Evolutionary conservation across 92 coral and sea anemone genomes (phyloP), one percentile per base, ranked within the genome.

Genomic region (Actinostola sp.): DNA sequence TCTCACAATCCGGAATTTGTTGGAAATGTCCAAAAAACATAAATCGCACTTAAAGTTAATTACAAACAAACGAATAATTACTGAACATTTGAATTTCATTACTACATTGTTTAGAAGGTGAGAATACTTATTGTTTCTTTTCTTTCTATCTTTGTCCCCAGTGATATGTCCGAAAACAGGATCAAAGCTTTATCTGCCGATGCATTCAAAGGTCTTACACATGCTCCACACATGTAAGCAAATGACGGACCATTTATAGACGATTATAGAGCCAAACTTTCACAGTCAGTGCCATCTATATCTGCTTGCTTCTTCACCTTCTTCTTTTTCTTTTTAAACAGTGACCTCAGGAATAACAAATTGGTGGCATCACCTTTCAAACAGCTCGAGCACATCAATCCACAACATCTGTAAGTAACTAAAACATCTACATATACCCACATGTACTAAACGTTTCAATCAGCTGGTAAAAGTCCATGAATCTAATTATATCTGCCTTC

Each of bases 171-270:
- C 1, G 8, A 66, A 20, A 90, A 90, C 81, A 82, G 64, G 34
- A 86, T 90, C 67, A 77, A 76, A 51, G 83, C 97, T n/a, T 70
- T 90, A 17, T 75, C 85, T 48, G 87, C 73, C 16, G 89, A 90
- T 53, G 85, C 97, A 23, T 87, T 90, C 13, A 73, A 63, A 28
- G 97, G 90, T 26, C 87, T 87, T 36, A 44, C 39, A 26, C 2
- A n/a, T 10, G 17, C 59, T 21, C 30, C 42, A 24, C 52, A 56
- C 20, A 46, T 89, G 96, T 89, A 70, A 77, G 96, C 72, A 8
- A 24, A 42, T 85, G 94, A 89, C 75, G 42, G 42, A 4, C 11
- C 42, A 36, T 36, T 36, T 4, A 36, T n/a, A n/a, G n/a, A n/a
- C n/a, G n/a, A n/a, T n/a, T n/a, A n/a, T n/a, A n/a, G n/a, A n/a